A percentile compares a stretch with the other conserved stretches of the same genome.
Conservation (phyloP, 2,797 vertebrate species). For the Hypotaenidia philippensis region DNA sequence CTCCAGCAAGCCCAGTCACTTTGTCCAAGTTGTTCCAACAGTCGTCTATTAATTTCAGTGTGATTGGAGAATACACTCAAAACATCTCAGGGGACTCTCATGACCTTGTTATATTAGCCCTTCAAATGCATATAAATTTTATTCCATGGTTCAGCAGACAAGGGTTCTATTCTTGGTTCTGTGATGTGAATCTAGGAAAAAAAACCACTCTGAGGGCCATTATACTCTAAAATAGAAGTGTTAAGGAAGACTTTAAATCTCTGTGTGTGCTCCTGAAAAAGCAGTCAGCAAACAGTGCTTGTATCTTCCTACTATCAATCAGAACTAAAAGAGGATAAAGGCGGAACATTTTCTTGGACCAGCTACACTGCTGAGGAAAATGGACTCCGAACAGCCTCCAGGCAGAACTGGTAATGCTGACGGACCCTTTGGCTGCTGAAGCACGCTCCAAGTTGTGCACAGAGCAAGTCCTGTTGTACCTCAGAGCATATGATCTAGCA, state of each 20-base stretch:
- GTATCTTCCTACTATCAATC: background rate
- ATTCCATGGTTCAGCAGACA: background rate
- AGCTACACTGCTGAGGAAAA: background rate
- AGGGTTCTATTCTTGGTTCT: background rate
- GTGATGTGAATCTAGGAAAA: background rate
- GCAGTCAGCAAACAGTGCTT: background rate
- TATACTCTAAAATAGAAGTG: background rate
- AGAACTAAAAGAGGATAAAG: background rate
- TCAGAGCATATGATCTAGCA: accelerated
- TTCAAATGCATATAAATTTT: conserved; percentile 35
- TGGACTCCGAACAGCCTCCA: background rate
- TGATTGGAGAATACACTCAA: background rate
- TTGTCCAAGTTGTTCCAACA: background rate
- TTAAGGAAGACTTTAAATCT: background rate
- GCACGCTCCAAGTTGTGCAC: accelerated
- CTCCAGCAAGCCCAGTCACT: conserved; percentile 17
- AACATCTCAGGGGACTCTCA: background rate
- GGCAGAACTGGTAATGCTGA: background rate
- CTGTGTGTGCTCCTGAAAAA: background rate
- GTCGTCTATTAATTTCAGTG: background rate
- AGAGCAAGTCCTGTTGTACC: background rate
- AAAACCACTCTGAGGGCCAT: background rate
- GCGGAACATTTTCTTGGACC: background rate
- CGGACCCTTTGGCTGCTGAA: background rate
- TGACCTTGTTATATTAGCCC: conserved; percentile 21